These are phyloP conservation scores for Puffinus mauretanicus DNA, from an alignment of 2,113 vertebrate species.

Conservation along the genomic window DNA sequence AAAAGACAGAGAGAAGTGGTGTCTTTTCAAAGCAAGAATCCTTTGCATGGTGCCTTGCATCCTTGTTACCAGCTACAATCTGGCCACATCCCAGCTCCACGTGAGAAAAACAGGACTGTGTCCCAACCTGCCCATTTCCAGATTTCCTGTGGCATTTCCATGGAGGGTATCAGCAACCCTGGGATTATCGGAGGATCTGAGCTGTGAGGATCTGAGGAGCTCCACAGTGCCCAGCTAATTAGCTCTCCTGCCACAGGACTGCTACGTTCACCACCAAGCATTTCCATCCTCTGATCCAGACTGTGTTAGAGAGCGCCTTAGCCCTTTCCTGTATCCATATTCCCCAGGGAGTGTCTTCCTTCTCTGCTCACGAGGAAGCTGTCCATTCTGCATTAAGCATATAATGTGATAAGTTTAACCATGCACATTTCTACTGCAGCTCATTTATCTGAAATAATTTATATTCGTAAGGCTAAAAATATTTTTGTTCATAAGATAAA, in stretches of 20 bases:
- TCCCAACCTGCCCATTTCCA: not conserved
- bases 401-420: not conserved
- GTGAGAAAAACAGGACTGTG: not conserved
- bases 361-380: not conserved
- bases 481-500: not conserved
- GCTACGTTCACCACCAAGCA: not conserved
- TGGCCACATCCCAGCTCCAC: not conserved
- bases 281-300: not conserved
- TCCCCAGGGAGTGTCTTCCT: not conserved
- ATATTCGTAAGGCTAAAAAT: not conserved
- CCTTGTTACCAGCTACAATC: not conserved
- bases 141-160: not conserved
- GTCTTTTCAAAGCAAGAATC: not conserved
- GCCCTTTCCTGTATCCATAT: not conserved
- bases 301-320: not conserved
- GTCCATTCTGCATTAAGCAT: not conserved
- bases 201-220: not conserved
- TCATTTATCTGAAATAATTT: not conserved
- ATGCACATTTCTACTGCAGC: not conserved
- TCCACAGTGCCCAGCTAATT: not conserved
- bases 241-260: not conserved
- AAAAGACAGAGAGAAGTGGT: not conserved
- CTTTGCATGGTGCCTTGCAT: not conserved
- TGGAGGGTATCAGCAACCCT: not conserved
- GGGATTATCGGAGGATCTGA: not conserved